Evolutionary conservation across 1,140 invertebrate species (phyloP), one percentile per base, ranked within the genome.

Genomic region (Pararge aegeria): DNA sequence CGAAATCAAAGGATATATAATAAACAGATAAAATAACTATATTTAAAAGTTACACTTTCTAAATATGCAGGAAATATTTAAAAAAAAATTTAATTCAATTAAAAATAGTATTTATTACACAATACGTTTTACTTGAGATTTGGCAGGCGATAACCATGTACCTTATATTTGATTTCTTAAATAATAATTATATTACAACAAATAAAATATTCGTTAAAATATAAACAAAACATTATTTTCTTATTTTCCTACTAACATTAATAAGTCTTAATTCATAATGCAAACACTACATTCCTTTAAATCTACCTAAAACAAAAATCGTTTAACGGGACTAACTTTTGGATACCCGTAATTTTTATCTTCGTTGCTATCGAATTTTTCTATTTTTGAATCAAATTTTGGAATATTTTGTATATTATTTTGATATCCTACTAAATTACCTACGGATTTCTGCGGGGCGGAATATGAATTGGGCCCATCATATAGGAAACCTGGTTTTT

Each of bases 381-480:
- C 83, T 66, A 86, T 59, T 56, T 61, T 81, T 16, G 75, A 64
- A 49, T 73, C 80, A 7, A 57, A 66, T 44, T 66, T 66, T 46
- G 59, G 38, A 54, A 73, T 42, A 19, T 18, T 70, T 68, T 71
- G 69, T 59, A 20, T 13, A 55, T 60, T 56, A 61, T 69, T 59
- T 19, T 58, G 62, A 34, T 34, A 10, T 18, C 34, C 19, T 50
- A 64, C 61, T 53, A 85, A 66, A 46, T 66, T 79, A 20, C 80
- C 82, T 20, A 86, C 68, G 13, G 78, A 83, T 1, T 68, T 66
- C 58, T 89, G 83, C 16, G 86, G 80, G 34, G 83, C 80, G 5
- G 66, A 81, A 52, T 89, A 89, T 37, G 86, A 89, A 7, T 82
- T 84, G 18, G 82, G 80, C 2, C 86, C 83, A 27, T 71, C 61